phyloP scores from a whole-genome alignment of 2,888 invertebrate species.

The Caenorhabditis zanzibari region DNA sequence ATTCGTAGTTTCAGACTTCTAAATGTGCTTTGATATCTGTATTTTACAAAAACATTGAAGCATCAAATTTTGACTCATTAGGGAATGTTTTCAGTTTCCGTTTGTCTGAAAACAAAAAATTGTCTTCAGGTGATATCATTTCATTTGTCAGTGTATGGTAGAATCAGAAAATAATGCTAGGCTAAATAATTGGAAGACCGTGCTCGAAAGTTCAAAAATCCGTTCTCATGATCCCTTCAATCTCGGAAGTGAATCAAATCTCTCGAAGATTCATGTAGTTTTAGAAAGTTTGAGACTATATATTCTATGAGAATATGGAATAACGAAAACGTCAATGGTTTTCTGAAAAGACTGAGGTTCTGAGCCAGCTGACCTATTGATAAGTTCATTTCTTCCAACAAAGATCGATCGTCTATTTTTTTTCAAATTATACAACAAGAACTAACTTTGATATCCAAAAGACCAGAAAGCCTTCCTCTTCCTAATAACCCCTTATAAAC shows the following conservation, averaged over 20 bases:
- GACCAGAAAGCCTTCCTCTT: background rate
- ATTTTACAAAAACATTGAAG: background rate
- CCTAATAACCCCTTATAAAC: constrained; percentile 9
- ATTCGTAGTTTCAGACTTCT: too few species aligned
- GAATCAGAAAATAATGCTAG: background rate
- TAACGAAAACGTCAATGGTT: too few species aligned
- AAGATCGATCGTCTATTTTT: background rate
- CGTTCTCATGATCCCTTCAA: too few species aligned
- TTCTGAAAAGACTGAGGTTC: too few species aligned
- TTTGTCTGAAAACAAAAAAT: background rate
- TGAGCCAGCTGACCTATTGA: too few species aligned
- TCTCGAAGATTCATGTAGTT: too few species aligned
- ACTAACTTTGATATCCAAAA: background rate
- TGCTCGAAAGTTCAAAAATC: too few species aligned
- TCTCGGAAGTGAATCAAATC: too few species aligned
- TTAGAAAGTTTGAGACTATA: too few species aligned
- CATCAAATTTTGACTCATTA: background rate
- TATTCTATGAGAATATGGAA: too few species aligned
- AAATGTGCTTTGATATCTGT: background rate
- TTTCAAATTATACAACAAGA: background rate
- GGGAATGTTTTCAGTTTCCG: background rate
- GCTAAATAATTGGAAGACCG: background rate
- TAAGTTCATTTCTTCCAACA: too few species aligned
- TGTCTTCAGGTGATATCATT: background rate
- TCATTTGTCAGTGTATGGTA: background rate